phyloP scores from a whole-genome alignment of 1,140 invertebrate genomes.

The Aricia agestis region DNA sequence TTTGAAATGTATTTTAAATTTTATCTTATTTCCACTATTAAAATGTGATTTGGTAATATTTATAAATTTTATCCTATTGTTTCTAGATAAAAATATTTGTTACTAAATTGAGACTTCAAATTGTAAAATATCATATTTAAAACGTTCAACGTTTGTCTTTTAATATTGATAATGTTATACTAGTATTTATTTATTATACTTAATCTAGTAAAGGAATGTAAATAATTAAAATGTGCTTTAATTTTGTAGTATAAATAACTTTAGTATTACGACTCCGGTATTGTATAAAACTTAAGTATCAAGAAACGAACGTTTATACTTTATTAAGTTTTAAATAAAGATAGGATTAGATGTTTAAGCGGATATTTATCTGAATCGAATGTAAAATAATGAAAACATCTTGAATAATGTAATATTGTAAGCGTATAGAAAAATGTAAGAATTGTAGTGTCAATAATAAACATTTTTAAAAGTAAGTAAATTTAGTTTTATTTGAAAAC shows the following conservation, averaged over 20 bases:
- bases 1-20: too few relatives aligned
- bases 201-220: slow-evolving; percentile 13
- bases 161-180: slow-evolving; percentile 15
- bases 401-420: slow-evolving; percentile 37
- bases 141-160: slow-evolving; percentile 47
- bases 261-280: slow-evolving; percentile 13
- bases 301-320: slow-evolving; percentile 31
- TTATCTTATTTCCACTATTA: slow-evolving; percentile 2
- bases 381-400: slow-evolving; percentile 29
- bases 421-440: slow-evolving; percentile 35
- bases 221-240: slow-evolving; percentile 21
- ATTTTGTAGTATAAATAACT: slow-evolving; percentile 7
- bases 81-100: slow-evolving; percentile 5
- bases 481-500: neutral
- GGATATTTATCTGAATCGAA: slow-evolving; percentile 9
- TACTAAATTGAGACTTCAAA: slow-evolving; percentile 10
- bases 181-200: slow-evolving; percentile 16
- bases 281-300: slow-evolving; percentile 20
- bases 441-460: slow-evolving; percentile 65
- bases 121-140: slow-evolving; percentile 27
- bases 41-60: slow-evolving; percentile 15
- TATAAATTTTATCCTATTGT: neutral
- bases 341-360: slow-evolving; percentile 20
- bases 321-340: slow-evolving; percentile 22
- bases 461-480: slow-evolving; percentile 38